Evolutionary conservation across 2,113 vertebrate genomes (phyloP).

Genomic region (Microtus oregoni): DNA sequence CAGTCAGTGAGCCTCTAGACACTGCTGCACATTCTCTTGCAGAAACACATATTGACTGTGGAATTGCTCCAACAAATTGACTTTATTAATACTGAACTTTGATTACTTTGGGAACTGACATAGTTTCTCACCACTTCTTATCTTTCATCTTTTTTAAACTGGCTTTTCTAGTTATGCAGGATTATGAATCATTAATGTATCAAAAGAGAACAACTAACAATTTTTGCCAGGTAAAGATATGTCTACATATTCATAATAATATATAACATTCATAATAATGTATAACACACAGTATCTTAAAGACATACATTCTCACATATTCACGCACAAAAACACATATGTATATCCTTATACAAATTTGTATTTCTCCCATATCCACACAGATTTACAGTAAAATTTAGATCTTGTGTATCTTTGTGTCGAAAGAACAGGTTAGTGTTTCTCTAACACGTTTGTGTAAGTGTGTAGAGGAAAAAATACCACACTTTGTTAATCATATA

Average conservation of each 20-base stretch:
- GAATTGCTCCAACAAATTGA: background rate
- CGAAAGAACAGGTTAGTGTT: background rate
- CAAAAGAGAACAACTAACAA: background rate
- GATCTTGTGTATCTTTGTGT: background rate
- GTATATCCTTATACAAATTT: background rate
- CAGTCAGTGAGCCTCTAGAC: background rate
- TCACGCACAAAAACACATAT: background rate
- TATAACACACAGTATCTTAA: no score
- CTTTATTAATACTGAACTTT: background rate
- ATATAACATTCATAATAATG: background rate
- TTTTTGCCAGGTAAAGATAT: background rate
- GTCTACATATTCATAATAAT: background rate
- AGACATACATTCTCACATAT: background rate
- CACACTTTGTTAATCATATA: background rate
- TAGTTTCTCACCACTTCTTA: background rate
- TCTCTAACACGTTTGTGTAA: background rate
- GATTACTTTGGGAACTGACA: background rate
- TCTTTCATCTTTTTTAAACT: no score
- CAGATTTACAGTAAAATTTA: background rate
- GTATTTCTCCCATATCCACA: background rate
- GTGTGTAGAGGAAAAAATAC: background rate
- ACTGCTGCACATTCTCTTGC: background rate
- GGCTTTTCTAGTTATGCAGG: no score
- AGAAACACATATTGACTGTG: background rate
- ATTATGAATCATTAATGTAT: background rate